A percentile compares a stretch with the other conserved stretches of the same genome.
These are phyloP conservation scores for Pygoscelis adeliae DNA, from an alignment of 2,113 vertebrate genomes.

Conservation along the genomic window DNA sequence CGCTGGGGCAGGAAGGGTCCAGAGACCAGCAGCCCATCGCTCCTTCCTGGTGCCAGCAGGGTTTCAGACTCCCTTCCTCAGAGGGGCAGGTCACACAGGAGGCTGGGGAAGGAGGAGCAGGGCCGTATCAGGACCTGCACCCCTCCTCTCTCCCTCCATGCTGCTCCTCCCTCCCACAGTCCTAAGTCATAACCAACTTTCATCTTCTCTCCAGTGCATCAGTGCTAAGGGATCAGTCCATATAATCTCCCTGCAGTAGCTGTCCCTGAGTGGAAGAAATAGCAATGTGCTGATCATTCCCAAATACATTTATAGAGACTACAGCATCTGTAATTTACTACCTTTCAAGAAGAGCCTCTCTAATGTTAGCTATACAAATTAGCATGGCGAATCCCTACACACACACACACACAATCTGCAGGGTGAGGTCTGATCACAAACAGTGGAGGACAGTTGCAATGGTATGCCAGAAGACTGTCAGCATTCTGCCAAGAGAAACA, in stretches of 20 bases:
- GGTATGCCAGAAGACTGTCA: constrained; percentile 1
- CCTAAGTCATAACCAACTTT: background rate
- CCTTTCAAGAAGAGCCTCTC: background rate
- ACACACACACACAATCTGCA: background rate
- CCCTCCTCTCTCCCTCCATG: background rate
- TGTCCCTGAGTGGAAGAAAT: background rate
- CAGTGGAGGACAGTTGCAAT: background rate
- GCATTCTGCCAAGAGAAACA: constrained; percentile 31
- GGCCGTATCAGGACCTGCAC: background rate
- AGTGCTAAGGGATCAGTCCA: background rate
- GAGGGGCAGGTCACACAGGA: background rate
- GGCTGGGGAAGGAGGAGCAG: background rate
- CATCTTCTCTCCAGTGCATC: background rate
- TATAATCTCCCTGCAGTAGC: background rate
- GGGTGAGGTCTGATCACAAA: background rate
- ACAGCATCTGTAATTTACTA: background rate
- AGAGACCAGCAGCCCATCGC: background rate
- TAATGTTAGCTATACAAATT: background rate
- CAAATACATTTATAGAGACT: background rate
- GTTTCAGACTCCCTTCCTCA: background rate
- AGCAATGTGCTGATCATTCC: background rate
- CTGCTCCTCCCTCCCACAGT: background rate
- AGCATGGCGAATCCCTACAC: background rate
- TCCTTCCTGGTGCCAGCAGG: background rate
- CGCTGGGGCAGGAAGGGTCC: background rate